Evolutionary conservation across 2,113 vertebrate genomes (phyloP).

Genomic region (Onychorhynchus coronatus): DNA sequence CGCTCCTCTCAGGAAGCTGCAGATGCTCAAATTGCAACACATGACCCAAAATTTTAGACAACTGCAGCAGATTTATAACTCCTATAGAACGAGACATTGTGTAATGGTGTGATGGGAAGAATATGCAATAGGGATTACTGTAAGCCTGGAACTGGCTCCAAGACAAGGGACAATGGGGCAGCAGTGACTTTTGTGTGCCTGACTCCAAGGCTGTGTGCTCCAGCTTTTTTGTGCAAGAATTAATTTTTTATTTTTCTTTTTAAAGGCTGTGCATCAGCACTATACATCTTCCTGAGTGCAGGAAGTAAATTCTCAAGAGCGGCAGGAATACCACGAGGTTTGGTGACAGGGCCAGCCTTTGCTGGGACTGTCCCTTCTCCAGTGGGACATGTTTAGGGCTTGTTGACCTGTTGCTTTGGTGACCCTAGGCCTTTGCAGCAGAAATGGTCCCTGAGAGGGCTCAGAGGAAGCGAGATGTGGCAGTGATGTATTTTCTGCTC

Average conservation of each 20-base stretch:
- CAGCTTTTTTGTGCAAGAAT: not conserved
- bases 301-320: not conserved
- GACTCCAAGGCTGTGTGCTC: not conserved
- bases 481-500: not conserved
- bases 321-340: not conserved
- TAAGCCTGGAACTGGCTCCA: not conserved
- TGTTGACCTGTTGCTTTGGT: not conserved
- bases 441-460: not conserved
- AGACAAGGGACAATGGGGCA: rapidly evolving
- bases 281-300: not conserved
- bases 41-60: not conserved
- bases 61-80: not conserved
- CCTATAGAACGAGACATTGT: not conserved
- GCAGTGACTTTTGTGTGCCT: not conserved
- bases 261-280: not conserved
- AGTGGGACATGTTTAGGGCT: rapidly evolving
- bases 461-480: not conserved
- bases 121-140: not conserved
- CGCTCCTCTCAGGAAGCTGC: not conserved
- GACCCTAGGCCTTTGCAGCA: not conserved
- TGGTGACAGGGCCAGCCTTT: not conserved
- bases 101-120: not conserved
- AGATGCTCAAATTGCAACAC: not conserved
- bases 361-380: not conserved
- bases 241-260: too few relatives aligned